These are phyloP conservation scores for Leptoclinus maculatus DNA, from an alignment of 2,797 vertebrate species.

Conservation along the genomic window DNA sequence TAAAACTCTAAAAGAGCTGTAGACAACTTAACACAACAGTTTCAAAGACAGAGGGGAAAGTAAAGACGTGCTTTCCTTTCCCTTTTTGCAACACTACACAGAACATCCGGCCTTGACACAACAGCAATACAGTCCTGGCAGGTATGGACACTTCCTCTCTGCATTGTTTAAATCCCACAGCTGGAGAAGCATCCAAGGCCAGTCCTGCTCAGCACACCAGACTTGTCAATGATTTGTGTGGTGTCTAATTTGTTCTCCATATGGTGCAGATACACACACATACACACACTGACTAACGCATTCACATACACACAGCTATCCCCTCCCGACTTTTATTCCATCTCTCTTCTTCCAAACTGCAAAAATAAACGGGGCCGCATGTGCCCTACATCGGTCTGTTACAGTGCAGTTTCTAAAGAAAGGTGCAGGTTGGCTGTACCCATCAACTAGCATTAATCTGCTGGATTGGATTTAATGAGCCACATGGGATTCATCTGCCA, in stretches of 20 bases:
- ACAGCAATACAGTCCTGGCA: slow-evolving; percentile 41
- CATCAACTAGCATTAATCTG: slow-evolving; percentile 48
- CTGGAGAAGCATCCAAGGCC: slow-evolving; percentile 69
- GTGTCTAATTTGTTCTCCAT: slow-evolving; percentile 74
- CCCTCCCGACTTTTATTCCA: slow-evolving; percentile 35
- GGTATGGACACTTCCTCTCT: slow-evolving; percentile 41
- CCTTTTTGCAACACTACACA: slow-evolving; percentile 31
- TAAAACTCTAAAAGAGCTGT: not conserved
- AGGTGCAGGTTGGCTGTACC: slow-evolving; percentile 30
- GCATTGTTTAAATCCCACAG: slow-evolving; percentile 64
- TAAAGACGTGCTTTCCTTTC: not conserved
- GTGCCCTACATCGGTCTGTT: slow-evolving; percentile 25
- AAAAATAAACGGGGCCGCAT: slow-evolving; percentile 34
- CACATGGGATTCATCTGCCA: slow-evolving; percentile 45
- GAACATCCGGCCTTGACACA: slow-evolving; percentile 46
- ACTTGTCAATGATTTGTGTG: slow-evolving; percentile 69
- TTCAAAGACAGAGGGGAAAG: slow-evolving; percentile 24
- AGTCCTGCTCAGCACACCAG: slow-evolving; percentile 54
- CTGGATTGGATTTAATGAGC: slow-evolving; percentile 61
- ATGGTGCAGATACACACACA: slow-evolving; percentile 50
- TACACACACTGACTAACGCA: slow-evolving; percentile 15
- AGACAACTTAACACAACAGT: not conserved
- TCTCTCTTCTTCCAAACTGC: slow-evolving; percentile 27
- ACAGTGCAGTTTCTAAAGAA: slow-evolving; percentile 21
- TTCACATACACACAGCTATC: slow-evolving; percentile 37